A percentile compares a stretch with the other conserved stretches of the same genome.
Evolutionary conservation across 2,888 invertebrate genomes (phyloP).

Genomic region (Petrolisthes cinctipes): DNA sequence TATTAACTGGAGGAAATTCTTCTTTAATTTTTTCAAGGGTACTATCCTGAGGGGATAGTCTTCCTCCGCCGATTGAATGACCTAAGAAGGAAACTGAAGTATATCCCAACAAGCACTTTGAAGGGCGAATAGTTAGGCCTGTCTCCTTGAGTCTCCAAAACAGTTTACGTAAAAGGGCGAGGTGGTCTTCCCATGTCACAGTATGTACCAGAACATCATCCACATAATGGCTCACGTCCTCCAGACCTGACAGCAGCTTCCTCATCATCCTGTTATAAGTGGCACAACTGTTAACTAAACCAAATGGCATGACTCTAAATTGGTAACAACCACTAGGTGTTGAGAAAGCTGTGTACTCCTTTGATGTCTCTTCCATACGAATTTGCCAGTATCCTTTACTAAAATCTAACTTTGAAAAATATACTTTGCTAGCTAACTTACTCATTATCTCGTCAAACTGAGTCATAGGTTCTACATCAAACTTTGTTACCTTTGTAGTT

Average conservation of each 20-base stretch:
- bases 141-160: not conserved
- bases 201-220: conserved; percentile 20
- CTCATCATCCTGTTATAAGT: conserved; percentile 14
- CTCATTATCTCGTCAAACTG: not conserved
- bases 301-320: not conserved
- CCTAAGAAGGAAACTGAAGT: not conserved
- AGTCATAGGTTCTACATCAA: conserved; percentile 20
- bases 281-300: not conserved
- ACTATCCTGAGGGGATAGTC: no score
- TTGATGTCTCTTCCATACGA: not conserved
- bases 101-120: conserved; percentile 22
- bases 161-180: not conserved
- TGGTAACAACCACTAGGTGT: conserved; percentile 6
- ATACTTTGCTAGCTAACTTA: not conserved
- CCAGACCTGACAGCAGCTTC: not conserved
- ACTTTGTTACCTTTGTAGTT: conserved; percentile 16
- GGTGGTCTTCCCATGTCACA: not conserved
- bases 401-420: conserved; percentile 9
- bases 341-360: not conserved
- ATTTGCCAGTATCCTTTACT: conserved; percentile 6
- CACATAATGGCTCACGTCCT: not conserved
- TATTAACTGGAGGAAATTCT: no score
- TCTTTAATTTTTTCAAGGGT: no score
- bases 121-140: conserved; percentile 1
- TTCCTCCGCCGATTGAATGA: no score